These are phyloP conservation scores for Drosophila parvula DNA, from an alignment of 1,140 invertebrate genomes.

Conservation along the genomic window DNA sequence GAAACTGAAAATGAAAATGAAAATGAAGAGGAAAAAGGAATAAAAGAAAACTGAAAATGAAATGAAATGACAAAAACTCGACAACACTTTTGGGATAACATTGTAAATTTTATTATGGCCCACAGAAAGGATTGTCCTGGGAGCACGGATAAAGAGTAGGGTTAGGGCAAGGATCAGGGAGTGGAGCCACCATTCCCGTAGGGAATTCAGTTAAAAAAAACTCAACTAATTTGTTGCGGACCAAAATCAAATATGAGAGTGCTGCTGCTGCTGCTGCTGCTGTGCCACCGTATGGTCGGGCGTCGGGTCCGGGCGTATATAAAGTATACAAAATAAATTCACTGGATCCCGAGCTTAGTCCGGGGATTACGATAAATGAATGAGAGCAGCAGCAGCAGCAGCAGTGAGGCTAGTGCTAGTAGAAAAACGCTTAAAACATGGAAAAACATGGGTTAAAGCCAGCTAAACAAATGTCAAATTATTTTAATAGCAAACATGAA, in stretches of 20 bases:
- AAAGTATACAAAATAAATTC: constrained; percentile 57
- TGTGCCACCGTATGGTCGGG: constrained; percentile 1
- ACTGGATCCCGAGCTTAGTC: constrained; percentile 12
- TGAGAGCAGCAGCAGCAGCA: neutral
- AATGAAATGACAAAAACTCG: constrained; percentile 53
- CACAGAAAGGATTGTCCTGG: constrained; percentile 39
- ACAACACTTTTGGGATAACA: constrained; percentile 79
- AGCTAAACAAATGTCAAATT: neutral
- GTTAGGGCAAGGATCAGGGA: constrained; percentile 9
- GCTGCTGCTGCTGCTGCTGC: neutral
- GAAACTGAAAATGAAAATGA: constrained; percentile 18
- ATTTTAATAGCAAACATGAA: neutral
- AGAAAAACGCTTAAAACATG: constrained; percentile 2
- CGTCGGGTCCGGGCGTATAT: neutral
- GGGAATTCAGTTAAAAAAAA: constrained; percentile 54
- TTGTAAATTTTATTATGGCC: constrained; percentile 76
- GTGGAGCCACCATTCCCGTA: neutral
- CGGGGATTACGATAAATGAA: constrained; percentile 27
- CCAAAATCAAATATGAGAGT: constrained; percentile 66
- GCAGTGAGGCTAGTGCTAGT: neutral
- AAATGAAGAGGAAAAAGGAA: constrained; percentile 13
- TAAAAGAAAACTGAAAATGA: constrained; percentile 36
- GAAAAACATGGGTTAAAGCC: neutral
- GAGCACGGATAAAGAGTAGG: constrained; percentile 9
- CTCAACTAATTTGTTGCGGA: constrained; percentile 66